Percentiles rank a stretch among this genome's conserved stretches.
Conservation (phyloP, 2,797 vertebrate genomes). For the Ctenopoma kingsleyae region DNA sequence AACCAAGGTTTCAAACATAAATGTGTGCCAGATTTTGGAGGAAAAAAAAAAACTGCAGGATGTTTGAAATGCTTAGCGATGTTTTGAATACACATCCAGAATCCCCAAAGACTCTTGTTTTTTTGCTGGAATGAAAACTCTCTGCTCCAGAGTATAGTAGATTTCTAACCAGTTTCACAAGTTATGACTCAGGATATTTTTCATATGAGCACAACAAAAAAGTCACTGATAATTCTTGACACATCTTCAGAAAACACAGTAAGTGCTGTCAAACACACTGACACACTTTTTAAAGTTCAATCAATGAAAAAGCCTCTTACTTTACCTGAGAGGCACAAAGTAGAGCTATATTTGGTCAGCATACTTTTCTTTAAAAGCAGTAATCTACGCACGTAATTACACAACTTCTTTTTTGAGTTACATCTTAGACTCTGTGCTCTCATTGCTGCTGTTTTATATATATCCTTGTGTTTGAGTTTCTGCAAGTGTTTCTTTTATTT, state of each 20-base stretch:
- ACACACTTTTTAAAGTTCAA: conserved; percentile 9
- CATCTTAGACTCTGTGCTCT: background rate
- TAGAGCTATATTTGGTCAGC: conserved; percentile 1
- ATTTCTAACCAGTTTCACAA: conserved; percentile 1
- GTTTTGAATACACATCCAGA: conserved; percentile 3
- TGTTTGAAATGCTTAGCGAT: conserved; percentile 16
- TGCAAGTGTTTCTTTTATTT: background rate
- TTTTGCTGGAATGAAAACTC: conserved; percentile 8
- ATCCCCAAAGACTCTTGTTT: conserved; percentile 3
- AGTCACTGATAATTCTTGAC: conserved; percentile 7
- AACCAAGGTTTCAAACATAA: background rate
- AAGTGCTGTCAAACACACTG: conserved; percentile 6
- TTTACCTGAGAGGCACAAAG: background rate
- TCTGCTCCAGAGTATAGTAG: background rate
- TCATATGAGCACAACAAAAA: background rate
- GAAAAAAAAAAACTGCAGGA: background rate
- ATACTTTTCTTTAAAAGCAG: conserved; percentile 1
- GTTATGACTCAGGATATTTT: background rate
- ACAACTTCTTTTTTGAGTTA: background rate
- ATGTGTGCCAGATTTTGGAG: too few species aligned
- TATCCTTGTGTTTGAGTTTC: conserved; percentile 3
- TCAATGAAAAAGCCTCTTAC: background rate
- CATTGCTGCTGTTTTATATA: conserved; percentile 1
- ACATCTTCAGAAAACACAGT: conserved; percentile 1
- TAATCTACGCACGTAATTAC: background rate